phyloP scores from a whole-genome alignment of 2,888 invertebrate genomes.

The Amphipoea oculea region DNA sequence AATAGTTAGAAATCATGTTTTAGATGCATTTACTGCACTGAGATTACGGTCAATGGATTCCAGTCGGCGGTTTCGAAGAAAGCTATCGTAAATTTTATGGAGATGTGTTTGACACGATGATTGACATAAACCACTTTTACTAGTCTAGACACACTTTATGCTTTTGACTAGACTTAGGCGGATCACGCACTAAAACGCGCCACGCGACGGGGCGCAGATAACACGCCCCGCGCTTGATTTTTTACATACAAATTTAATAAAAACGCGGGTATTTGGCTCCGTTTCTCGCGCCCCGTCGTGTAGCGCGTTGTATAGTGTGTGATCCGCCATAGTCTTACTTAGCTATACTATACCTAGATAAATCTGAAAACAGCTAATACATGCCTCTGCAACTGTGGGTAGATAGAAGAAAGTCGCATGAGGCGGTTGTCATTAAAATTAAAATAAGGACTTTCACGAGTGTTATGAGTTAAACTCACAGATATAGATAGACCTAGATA shows the following conservation, averaged over 20 bases:
- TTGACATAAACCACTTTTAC: slow-evolving; percentile 42
- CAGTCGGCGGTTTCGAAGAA: slow-evolving; percentile 6
- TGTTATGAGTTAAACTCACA: too few relatives aligned
- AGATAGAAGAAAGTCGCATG: background rate
- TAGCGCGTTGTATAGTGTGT: background rate
- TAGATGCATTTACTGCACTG: background rate
- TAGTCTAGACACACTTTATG: slow-evolving; percentile 34
- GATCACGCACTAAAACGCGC: background rate
- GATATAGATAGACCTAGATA: too few relatives aligned
- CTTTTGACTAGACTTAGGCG: slow-evolving; percentile 10
- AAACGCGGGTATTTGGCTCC: background rate
- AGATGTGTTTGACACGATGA: slow-evolving; percentile 24
- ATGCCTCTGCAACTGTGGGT: too few relatives aligned
- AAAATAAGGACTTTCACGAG: background rate
- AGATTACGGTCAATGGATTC: background rate
- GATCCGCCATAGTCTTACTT: background rate
- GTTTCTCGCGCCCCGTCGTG: background rate
- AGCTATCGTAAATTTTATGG: slow-evolving; percentile 19
- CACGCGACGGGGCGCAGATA: background rate
- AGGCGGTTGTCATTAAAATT: background rate
- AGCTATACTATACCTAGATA: background rate
- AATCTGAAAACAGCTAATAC: background rate
- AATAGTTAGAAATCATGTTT: background rate
- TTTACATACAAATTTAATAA: too few relatives aligned
- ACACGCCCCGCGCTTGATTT: background rate